Evolutionary conservation across 2,797 vertebrate species (phyloP), one percentile per base, ranked within the genome.

Genomic region (Gymnoscopelus microlampas): DNA sequence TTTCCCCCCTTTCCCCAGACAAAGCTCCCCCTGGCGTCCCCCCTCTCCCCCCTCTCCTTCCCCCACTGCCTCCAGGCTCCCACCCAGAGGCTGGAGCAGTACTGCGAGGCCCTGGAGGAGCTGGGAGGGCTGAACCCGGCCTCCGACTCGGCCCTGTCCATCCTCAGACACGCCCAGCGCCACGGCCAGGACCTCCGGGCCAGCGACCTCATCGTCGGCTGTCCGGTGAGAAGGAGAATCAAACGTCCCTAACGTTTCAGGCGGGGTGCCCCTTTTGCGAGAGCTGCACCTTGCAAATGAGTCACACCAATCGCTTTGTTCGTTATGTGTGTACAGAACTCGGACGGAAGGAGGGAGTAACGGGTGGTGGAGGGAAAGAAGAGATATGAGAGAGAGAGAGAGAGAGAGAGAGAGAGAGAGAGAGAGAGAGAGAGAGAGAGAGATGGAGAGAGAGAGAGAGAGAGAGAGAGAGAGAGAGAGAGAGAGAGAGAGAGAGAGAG

Each of bases 181-280:
- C 94, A 95, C 24, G 96, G 96, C 77, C 92, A 95, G 83, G 95
- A 97, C 87, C 93, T 98, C 74, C 80, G 96, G 70, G 95, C 95
- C 48, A 95, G 94, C 47, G 96, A 97, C 91, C 95, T 96, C n/a
- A 96, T 98, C 80, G 89, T 88, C 14, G 95, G 95, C 69, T 97
- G 96, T 77, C 95, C 95, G 93, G 96, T 98, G 85, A 96, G 94
- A 1, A 19, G 19, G 19, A 19, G 19, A 19, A 19, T 19, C 1
- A 1, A 19, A 19, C 19, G 19, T 19, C 19, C 19, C n/a, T n/a
- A n/a, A n/a, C n/a, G n/a, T n/a, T n/a, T n/a, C n/a, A n/a, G n/a
- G n/a, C n/a, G n/a, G n/a, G n/a, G n/a, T n/a, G n/a, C n/a, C n/a
- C n/a, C n/a, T n/a, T n/a, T n/a, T n/a, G n/a, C n/a, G n/a, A n/a